Conservation (phyloP, 2,888 invertebrate species). For the Pammene fasciana region DNA sequence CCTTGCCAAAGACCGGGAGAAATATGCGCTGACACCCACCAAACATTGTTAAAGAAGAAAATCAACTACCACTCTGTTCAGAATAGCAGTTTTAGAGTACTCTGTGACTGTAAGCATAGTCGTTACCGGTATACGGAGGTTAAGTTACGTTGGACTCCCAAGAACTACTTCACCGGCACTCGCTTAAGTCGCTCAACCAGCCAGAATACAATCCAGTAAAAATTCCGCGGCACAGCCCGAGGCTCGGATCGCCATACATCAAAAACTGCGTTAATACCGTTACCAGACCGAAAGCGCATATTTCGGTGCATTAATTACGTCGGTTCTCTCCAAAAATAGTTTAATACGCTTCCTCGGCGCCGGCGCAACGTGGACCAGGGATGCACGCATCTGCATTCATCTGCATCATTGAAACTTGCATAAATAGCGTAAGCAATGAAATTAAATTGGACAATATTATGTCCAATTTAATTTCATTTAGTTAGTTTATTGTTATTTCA, state of each 20-base stretch:
- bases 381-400: conserved; percentile 5
- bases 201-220: conserved; percentile 42
- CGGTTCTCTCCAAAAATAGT: conserved; percentile 37
- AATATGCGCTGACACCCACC: no score
- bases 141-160: not conserved
- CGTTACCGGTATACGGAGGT: not conserved
- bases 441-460: not conserved
- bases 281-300: conserved; percentile 44
- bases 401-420: not conserved
- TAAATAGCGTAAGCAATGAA: not conserved
- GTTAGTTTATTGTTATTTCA: no score
- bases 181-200: not conserved
- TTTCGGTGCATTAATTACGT: conserved; percentile 39
- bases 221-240: conserved; percentile 63
- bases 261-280: conserved; percentile 58
- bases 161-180: not conserved
- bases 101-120: not conserved
- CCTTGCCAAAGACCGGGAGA: no score
- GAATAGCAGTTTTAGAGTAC: not conserved
- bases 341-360: conserved; percentile 38
- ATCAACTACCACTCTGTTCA: not conserved
- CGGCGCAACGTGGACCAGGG: conserved; percentile 21
- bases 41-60: no score
- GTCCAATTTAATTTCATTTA: no score
- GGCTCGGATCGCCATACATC: conserved; percentile 51